Conservation (phyloP, 2,113 vertebrate genomes). For the Erythrocercus mccallii region DNA sequence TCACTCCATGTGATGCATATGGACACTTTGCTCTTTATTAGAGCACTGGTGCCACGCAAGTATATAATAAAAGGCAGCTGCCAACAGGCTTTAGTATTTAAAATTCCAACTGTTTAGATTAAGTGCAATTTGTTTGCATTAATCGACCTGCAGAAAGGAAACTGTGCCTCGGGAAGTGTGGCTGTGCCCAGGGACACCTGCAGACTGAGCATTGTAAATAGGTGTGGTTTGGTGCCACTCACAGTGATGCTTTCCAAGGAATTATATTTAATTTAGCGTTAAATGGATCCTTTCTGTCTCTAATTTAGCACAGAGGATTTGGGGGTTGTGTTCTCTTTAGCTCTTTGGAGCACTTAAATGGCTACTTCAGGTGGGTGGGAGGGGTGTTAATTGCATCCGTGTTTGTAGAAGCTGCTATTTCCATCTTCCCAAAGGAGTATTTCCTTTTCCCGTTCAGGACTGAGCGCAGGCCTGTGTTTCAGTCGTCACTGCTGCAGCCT, state of each 20-base stretch:
- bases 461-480: not conserved
- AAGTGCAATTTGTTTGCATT: constrained; percentile 33
- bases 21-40: not conserved
- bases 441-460: not conserved
- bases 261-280: constrained; percentile 17
- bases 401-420: not conserved
- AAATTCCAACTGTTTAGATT: not conserved
- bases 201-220: not conserved
- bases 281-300: not conserved
- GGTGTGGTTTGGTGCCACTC: constrained; percentile 11
- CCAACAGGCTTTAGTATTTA: not conserved
- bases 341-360: not conserved
- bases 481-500: not conserved
- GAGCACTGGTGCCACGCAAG: not conserved
- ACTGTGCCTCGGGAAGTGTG: not conserved
- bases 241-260: not conserved
- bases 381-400: not conserved
- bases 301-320: not conserved
- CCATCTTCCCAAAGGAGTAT: not conserved
- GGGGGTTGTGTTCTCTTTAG: not conserved
- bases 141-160: constrained; percentile 6
- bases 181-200: not conserved
- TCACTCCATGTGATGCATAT: not conserved
- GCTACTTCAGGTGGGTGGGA: not conserved
- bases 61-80: not conserved